Conservation (phyloP, 2,113 vertebrate species). For the Psilopogon haemacephalus region DNA sequence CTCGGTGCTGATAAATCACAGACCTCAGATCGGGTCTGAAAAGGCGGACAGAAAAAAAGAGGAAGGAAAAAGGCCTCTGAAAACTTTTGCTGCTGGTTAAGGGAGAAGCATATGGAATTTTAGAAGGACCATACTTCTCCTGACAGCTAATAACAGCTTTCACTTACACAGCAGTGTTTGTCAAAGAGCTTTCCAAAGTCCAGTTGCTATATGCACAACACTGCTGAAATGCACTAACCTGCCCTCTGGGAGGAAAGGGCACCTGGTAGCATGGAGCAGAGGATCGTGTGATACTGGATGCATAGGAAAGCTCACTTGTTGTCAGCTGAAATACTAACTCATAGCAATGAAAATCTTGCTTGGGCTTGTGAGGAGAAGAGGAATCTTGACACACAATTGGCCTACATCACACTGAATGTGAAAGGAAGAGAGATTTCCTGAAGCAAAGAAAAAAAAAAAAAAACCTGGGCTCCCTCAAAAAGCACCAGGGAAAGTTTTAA, state of each 20-base stretch:
- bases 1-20: slow-evolving; percentile 53
- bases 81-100: not conserved
- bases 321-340: not conserved
- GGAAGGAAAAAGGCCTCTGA: not conserved
- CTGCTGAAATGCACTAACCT: not conserved
- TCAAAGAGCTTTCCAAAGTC: not conserved
- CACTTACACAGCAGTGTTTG: not conserved
- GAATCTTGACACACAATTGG: not conserved
- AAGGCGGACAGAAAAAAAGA: not conserved
- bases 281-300: not conserved
- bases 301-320: not conserved
- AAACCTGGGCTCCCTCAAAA: not conserved
- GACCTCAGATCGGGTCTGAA: slow-evolving; percentile 23
- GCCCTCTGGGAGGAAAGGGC: not conserved
- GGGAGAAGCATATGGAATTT: not conserved
- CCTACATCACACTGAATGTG: not conserved
- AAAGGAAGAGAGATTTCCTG: not conserved
- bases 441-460: not conserved
- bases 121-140: not conserved
- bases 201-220: not conserved
- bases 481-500: not conserved
- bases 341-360: not conserved
- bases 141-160: not conserved
- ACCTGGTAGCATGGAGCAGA: not conserved
- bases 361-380: not conserved